phyloP scores from a whole-genome alignment of 2,113 vertebrate species.

The Amazona vittata region DNA sequence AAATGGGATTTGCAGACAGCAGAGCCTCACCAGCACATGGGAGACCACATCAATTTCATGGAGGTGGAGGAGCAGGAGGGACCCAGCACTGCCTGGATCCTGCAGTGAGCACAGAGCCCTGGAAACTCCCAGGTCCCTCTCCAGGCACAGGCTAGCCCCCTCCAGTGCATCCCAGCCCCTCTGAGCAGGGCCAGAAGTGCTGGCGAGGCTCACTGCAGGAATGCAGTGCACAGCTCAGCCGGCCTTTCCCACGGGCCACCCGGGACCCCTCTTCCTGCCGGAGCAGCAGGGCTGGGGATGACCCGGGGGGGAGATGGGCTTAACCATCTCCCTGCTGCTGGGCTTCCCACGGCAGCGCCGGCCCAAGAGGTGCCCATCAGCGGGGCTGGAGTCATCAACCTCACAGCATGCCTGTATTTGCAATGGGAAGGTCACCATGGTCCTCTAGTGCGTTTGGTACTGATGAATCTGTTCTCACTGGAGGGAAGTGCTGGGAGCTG shows the following conservation, averaged over 20 bases:
- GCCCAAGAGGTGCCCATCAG: background rate
- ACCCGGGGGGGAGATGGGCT: background rate
- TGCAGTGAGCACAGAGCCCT: fast-evolving
- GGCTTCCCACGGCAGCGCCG: background rate
- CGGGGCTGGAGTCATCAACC: fast-evolving
- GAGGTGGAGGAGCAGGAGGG: background rate
- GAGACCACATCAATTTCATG: fast-evolving
- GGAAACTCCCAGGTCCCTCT: no score
- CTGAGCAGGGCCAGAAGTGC: background rate
- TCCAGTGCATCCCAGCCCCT: fast-evolving
- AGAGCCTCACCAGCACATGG: fast-evolving
- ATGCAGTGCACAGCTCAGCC: background rate
- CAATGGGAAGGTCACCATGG: background rate
- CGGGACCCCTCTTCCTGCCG: constrained; percentile 61
- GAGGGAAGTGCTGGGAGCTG: background rate
- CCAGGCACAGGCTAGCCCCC: fast-evolving
- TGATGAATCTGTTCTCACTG: background rate
- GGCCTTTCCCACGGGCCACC: constrained; percentile 62
- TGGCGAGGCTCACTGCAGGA: constrained; percentile 12
- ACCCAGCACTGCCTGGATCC: fast-evolving
- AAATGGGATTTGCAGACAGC: background rate
- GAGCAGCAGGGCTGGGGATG: background rate
- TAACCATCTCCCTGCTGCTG: background rate
- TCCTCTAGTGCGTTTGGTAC: background rate
- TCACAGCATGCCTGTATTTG: fast-evolving